These are phyloP conservation scores for Drosophila tropicalis DNA, from an alignment of 1,140 invertebrate species.

Conservation along the genomic window DNA sequence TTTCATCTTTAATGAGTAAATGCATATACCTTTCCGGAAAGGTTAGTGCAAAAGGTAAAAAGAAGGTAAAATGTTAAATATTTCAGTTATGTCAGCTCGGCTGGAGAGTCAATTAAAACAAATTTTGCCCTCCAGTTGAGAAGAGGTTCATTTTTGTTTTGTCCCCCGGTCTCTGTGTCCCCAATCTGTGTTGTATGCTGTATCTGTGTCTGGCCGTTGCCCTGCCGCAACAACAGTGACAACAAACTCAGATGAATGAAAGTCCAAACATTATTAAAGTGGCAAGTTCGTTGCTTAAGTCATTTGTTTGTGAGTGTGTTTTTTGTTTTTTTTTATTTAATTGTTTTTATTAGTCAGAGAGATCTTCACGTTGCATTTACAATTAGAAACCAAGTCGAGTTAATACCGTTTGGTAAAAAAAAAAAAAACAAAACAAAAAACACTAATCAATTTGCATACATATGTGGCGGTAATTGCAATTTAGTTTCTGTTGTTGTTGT, in stretches of 20 bases:
- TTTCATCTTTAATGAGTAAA: background rate
- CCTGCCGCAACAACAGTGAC: slow-evolving; percentile 18
- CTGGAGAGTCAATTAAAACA: slow-evolving; percentile 57
- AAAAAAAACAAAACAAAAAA: background rate
- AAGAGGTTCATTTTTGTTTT: slow-evolving; percentile 25
- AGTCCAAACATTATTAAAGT: slow-evolving; percentile 42
- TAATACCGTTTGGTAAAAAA: background rate
- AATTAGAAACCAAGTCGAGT: slow-evolving; percentile 35
- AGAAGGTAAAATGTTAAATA: slow-evolving; percentile 26
- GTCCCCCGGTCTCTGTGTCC: background rate
- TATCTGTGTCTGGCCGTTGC: slow-evolving; percentile 19
- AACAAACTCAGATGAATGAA: slow-evolving; percentile 41
- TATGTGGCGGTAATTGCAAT: background rate
- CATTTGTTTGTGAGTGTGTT: slow-evolving; percentile 50
- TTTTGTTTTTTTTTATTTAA: slow-evolving; percentile 11
- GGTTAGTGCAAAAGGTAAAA: background rate
- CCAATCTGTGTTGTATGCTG: background rate
- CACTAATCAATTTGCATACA: slow-evolving; percentile 30
- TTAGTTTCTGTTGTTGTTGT: background rate
- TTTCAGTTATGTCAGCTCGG: slow-evolving; percentile 50
- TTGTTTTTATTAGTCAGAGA: slow-evolving; percentile 4
- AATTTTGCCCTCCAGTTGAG: slow-evolving; percentile 51
- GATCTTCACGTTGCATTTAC: slow-evolving; percentile 48
- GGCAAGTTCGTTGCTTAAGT: slow-evolving; percentile 66
- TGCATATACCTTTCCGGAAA: background rate